phyloP scores from a whole-genome alignment of 2,888 invertebrate genomes.

The Scaptomyza caliginosa region DNA sequence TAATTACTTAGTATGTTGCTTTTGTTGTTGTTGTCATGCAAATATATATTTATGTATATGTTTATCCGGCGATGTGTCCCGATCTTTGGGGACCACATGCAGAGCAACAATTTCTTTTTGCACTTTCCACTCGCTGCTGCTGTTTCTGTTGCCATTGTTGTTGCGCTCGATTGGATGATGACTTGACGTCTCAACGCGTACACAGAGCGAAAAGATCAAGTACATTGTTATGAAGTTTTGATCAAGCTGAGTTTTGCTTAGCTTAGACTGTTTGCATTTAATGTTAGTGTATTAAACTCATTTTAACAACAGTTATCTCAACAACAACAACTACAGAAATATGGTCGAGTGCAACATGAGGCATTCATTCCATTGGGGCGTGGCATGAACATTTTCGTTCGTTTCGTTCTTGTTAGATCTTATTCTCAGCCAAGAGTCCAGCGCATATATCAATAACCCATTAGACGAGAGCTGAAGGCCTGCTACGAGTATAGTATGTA shows the following conservation, averaged over 20 bases:
- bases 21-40: conserved; percentile 36
- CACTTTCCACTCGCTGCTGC: conserved; percentile 60
- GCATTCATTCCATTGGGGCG: conserved; percentile 19
- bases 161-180: conserved; percentile 53
- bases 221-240: no score
- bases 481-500: conserved; percentile 27
- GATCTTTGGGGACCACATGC: conserved; percentile 43
- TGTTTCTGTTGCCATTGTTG: conserved; percentile 22
- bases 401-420: neutral
- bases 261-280: no score
- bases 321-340: no score
- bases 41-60: conserved; percentile 9
- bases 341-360: conserved; percentile 10
- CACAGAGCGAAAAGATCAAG: neutral
- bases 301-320: no score
- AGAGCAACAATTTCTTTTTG: conserved; percentile 59
- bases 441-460: conserved; percentile 70
- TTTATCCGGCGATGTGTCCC: conserved; percentile 17
- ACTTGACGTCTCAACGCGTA: conserved; percentile 36
- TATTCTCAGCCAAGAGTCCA: conserved; percentile 21
- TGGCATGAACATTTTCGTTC: conserved; percentile 29
- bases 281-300: no score
- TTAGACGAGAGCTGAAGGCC: conserved; percentile 36
- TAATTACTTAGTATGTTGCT: conserved; percentile 68
- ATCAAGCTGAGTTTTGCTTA: no score